Evolutionary conservation across 2,888 invertebrate genomes (phyloP).

Genomic region (Brenthis hecate): DNA sequence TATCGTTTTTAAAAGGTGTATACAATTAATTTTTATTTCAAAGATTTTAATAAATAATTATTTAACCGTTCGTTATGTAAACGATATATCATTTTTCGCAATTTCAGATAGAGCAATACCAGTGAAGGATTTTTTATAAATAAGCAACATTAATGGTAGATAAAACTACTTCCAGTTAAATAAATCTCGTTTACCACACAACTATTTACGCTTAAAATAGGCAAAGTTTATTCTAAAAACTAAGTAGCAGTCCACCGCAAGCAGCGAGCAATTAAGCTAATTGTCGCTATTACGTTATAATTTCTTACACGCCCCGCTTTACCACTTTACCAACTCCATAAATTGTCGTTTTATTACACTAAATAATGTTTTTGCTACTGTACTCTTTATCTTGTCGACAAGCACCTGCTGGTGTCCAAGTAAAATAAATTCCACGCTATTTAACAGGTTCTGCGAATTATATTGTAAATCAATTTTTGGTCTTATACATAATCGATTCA

Average conservation of each 20-base stretch:
- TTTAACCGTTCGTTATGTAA: too few relatives aligned
- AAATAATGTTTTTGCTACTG: constrained; percentile 33
- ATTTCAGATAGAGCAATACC: too few relatives aligned
- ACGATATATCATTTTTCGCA: too few relatives aligned
- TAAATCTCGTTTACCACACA: not conserved
- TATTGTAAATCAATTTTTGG: constrained; percentile 11
- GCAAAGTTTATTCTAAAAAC: constrained; percentile 24
- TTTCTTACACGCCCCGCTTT: constrained; percentile 44
- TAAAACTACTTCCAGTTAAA: not conserved
- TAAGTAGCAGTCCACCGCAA: constrained; percentile 43
- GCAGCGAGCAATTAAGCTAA: constrained; percentile 48
- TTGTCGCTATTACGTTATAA: constrained; percentile 48
- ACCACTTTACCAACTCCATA: constrained; percentile 31
- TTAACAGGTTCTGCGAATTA: constrained; percentile 12
- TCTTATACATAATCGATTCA: constrained; percentile 5
- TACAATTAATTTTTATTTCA: too few relatives aligned
- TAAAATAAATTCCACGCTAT: constrained; percentile 24
- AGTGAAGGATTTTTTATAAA: too few relatives aligned
- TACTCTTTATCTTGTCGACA: constrained; percentile 22
- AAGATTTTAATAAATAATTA: too few relatives aligned
- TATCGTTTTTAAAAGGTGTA: not conserved
- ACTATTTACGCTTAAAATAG: constrained; percentile 20
- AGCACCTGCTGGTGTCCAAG: constrained; percentile 26
- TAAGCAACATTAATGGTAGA: not conserved
- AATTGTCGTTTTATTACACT: constrained; percentile 36